phyloP scores from a whole-genome alignment of 2,797 vertebrate genomes.

The Premnoplex brunnescens region DNA sequence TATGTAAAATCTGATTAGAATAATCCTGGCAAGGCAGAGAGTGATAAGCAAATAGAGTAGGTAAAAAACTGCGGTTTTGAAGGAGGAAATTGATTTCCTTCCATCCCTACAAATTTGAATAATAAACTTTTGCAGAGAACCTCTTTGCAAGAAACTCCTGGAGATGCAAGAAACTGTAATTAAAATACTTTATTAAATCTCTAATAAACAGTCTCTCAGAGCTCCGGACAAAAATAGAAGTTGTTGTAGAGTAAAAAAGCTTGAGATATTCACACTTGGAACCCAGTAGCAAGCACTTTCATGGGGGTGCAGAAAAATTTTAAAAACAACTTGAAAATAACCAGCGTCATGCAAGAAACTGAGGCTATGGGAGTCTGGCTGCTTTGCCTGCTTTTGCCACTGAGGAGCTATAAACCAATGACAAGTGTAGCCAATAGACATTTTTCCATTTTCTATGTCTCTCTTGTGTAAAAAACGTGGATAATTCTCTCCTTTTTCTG shows the following conservation, averaged over 20 bases:
- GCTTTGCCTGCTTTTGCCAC: not conserved
- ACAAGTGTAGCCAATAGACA: not conserved
- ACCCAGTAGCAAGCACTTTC: not conserved
- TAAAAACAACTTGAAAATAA: not conserved
- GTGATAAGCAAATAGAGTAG: slow-evolving; percentile 1
- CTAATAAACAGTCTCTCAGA: not conserved
- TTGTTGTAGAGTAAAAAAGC: not conserved
- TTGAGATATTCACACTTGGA: not conserved
- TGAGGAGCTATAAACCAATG: not conserved
- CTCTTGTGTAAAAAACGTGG: not conserved
- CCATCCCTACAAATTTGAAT: not conserved
- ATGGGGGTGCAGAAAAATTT: not conserved
- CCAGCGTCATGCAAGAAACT: not conserved
- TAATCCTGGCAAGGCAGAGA: slow-evolving; percentile 16
- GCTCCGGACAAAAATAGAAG: slow-evolving; percentile 21
- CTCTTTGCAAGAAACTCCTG: not conserved
- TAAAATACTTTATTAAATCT: slow-evolving; percentile 23
- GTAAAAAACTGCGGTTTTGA: slow-evolving; percentile 11
- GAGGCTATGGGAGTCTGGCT: not conserved
- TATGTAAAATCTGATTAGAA: slow-evolving; percentile 55
- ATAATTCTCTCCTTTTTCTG: not conserved
- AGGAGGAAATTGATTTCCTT: slow-evolving; percentile 47
- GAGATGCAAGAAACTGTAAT: slow-evolving; percentile 25
- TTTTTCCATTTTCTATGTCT: not conserved
- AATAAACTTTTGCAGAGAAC: slow-evolving; percentile 20